Conservation (phyloP, 1,140 invertebrate species). For the Drosophila repleta region DNA sequence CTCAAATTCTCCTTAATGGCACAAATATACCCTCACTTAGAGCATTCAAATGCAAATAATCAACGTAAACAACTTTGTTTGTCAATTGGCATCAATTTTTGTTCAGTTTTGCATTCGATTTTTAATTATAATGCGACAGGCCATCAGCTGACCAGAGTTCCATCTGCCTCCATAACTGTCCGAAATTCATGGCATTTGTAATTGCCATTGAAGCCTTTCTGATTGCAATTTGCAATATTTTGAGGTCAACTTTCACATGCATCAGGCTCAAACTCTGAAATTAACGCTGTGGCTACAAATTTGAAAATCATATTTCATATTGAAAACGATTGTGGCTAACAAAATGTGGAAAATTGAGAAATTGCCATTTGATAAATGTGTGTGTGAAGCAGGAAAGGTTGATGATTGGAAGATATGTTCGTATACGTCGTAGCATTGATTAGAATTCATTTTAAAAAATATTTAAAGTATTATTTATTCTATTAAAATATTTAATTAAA, state of each 20-base stretch:
- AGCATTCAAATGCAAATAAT: conserved; percentile 34
- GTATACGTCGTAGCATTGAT: no score
- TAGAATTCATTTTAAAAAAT: no score
- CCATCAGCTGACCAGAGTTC: neutral
- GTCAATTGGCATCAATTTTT: conserved; percentile 55
- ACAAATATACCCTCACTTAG: neutral
- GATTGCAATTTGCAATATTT: conserved; percentile 16
- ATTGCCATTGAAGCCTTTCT: conserved; percentile 13
- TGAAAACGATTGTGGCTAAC: neutral
- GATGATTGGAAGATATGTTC: neutral
- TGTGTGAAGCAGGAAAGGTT: neutral
- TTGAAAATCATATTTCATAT: neutral
- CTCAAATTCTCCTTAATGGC: neutral
- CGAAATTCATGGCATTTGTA: conserved; percentile 16
- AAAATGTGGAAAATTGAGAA: neutral
- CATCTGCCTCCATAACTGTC: neutral
- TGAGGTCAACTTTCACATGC: conserved; percentile 17
- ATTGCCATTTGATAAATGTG: neutral
- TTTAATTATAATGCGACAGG: conserved; percentile 50
- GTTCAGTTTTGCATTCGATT: conserved; percentile 56
- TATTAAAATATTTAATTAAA: neutral
- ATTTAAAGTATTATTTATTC: neutral
- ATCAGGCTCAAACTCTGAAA: neutral
- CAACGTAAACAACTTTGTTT: conserved; percentile 41
- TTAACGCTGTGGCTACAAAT: neutral